Conservation (phyloP, 2,797 vertebrate genomes). For the Poecilia velifera region DNA sequence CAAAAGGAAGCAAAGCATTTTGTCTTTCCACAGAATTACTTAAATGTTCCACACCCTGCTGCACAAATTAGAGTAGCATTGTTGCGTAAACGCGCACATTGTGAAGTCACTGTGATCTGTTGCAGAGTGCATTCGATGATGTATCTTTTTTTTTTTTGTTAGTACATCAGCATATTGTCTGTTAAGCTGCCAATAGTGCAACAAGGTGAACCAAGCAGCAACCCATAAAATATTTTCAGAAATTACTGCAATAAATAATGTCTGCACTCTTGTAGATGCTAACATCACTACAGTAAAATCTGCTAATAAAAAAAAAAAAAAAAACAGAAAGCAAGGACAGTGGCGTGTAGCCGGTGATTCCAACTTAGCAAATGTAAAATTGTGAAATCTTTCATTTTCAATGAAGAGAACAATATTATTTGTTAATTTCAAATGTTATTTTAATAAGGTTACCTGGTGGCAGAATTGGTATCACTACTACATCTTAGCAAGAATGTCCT, state of each 20-base stretch:
- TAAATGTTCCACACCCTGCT: slow-evolving; percentile 59
- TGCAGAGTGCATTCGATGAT: background rate
- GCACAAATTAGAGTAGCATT: slow-evolving; percentile 34
- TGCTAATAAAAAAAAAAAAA: background rate
- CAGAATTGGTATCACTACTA: background rate
- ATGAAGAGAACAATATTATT: background rate
- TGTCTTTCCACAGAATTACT: slow-evolving; percentile 31
- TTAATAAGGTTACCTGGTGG: background rate
- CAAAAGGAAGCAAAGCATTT: slow-evolving; percentile 44
- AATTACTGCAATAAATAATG: background rate
- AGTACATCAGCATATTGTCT: background rate
- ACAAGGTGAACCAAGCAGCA: background rate
- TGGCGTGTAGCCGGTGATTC: background rate
- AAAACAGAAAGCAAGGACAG: background rate
- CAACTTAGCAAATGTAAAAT: background rate
- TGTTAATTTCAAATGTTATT: background rate
- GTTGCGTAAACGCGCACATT: background rate
- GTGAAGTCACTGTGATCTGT: background rate
- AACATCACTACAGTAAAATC: background rate
- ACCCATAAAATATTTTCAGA: background rate
- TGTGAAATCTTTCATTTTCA: background rate
- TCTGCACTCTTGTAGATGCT: background rate
- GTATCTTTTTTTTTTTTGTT: background rate
- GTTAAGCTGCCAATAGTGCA: background rate
- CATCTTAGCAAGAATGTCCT: background rate